Evolutionary conservation across 2,797 vertebrate genomes (phyloP).

Genomic region (Hyperoplus immaculatus): DNA sequence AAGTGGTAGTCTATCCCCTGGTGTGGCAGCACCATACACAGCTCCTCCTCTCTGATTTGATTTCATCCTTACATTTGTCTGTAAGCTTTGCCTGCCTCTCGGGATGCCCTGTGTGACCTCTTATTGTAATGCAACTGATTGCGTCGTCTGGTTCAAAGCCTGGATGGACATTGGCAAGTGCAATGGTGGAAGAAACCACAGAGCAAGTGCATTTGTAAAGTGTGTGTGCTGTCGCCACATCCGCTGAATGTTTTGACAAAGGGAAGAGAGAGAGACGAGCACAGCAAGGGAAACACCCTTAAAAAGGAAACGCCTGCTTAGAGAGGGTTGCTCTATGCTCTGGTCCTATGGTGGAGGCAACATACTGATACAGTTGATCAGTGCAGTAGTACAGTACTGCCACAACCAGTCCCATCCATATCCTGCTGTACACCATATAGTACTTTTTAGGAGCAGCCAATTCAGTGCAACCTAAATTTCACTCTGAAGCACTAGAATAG

Average conservation of each 20-base stretch:
- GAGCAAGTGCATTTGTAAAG: slow-evolving; percentile 67
- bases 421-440: slow-evolving; percentile 4
- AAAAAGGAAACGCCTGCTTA: slow-evolving; percentile 73
- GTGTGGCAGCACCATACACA: slow-evolving; percentile 47
- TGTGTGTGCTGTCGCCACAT: slow-evolving; percentile 74
- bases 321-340: slow-evolving; percentile 26
- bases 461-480: slow-evolving; percentile 28
- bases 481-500: slow-evolving; percentile 19
- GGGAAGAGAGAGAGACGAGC: slow-evolving; percentile 68
- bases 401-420: slow-evolving; percentile 14
- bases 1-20: slow-evolving; percentile 8
- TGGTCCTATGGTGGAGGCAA: slow-evolving; percentile 48
- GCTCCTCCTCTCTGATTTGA: slow-evolving; percentile 10
- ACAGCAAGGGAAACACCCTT: slow-evolving; percentile 73
- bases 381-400: slow-evolving; percentile 27
- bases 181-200: slow-evolving; percentile 60
- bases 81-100: slow-evolving; percentile 24
- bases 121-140: slow-evolving; percentile 44
- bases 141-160: slow-evolving; percentile 31
- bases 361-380: slow-evolving; percentile 45
- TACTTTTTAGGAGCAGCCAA: slow-evolving; percentile 28
- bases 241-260: slow-evolving; percentile 80
- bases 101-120: slow-evolving; percentile 48
- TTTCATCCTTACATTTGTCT: slow-evolving; percentile 24
- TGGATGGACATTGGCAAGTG: slow-evolving; percentile 58